Percentiles rank a stretch among this genome's conserved stretches.
Evolutionary conservation across 2,113 vertebrate species (phyloP).

Genomic region (Rhinichthys klamathensis): DNA sequence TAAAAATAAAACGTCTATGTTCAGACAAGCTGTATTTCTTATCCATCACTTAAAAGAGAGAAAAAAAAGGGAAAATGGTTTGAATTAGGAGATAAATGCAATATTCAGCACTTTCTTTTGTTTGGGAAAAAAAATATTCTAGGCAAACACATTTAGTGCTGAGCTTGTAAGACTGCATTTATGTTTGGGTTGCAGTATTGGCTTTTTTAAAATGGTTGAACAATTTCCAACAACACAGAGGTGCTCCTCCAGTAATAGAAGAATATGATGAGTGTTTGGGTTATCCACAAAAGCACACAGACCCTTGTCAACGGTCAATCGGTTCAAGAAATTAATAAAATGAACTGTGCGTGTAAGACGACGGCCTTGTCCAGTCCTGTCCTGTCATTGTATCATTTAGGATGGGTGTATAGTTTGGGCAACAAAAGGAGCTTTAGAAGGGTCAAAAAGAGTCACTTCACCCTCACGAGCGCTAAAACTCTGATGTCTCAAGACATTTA

Average conservation of each 20-base stretch:
- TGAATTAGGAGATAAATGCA: conserved; percentile 66
- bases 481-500: neutral
- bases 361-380: conserved; percentile 75
- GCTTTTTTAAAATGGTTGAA: conserved; percentile 85
- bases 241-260: neutral
- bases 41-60: neutral
- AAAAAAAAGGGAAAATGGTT: conserved; percentile 2
- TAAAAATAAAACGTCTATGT: neutral
- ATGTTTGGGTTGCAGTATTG: conserved; percentile 92
- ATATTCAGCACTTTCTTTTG: conserved; percentile 77
- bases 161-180: conserved; percentile 94
- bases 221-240: conserved; percentile 63
- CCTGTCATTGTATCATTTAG: too few relatives aligned
- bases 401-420: too few relatives aligned
- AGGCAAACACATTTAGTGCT: conserved; percentile 86
- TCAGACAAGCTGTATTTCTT: neutral
- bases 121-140: conserved; percentile 70
- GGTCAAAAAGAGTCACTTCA: too few relatives aligned
- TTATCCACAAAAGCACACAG: conserved; percentile 72
- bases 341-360: conserved; percentile 30
- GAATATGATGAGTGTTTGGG: conserved; percentile 40
- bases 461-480: too few relatives aligned
- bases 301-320: conserved; percentile 74
- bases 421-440: too few relatives aligned
- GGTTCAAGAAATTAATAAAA: conserved; percentile 71